Evolutionary conservation across 92 coral and sea anemone genomes (phyloP).

Genomic region (Epizoanthus illoricatus): DNA sequence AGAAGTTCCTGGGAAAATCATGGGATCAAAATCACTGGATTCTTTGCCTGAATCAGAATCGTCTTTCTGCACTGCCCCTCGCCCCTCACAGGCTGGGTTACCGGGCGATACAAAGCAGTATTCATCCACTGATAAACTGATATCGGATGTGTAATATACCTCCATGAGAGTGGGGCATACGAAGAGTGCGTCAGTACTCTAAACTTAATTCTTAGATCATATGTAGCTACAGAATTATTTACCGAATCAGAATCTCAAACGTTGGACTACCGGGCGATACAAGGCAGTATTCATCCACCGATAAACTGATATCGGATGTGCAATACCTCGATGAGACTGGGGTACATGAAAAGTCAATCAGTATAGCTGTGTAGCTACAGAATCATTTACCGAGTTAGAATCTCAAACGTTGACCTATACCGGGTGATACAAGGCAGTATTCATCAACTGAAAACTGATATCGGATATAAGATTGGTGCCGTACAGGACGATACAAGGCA

Average conservation of each 20-base stretch:
- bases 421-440: not conserved
- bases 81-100: slow-evolving; percentile 35
- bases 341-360: too few species aligned
- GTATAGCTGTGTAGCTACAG: too few species aligned
- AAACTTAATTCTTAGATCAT: too few species aligned
- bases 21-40: slow-evolving; percentile 12
- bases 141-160: slow-evolving; percentile 18
- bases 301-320: not conserved
- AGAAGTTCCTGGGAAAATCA: not conserved
- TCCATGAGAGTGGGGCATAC: too few species aligned
- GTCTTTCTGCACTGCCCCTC: slow-evolving; percentile 41
- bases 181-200: too few species aligned
- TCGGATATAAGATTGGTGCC: too few species aligned
- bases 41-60: slow-evolving; percentile 33
- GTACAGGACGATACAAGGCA: too few species aligned
- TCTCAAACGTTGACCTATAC: slow-evolving; percentile 27
- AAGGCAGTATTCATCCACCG: not conserved
- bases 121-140: not conserved
- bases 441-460: not conserved
- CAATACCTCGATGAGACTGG: not conserved
- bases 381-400: slow-evolving; percentile 20
- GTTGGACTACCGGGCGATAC: slow-evolving; percentile 13
- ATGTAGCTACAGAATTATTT: not conserved
- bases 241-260: slow-evolving; percentile 21
- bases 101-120: not conserved